A percentile compares a stretch with the other conserved stretches of the same genome.
Conservation (phyloP, 2,888 invertebrate genomes). For the Chelonus formosanus region DNA sequence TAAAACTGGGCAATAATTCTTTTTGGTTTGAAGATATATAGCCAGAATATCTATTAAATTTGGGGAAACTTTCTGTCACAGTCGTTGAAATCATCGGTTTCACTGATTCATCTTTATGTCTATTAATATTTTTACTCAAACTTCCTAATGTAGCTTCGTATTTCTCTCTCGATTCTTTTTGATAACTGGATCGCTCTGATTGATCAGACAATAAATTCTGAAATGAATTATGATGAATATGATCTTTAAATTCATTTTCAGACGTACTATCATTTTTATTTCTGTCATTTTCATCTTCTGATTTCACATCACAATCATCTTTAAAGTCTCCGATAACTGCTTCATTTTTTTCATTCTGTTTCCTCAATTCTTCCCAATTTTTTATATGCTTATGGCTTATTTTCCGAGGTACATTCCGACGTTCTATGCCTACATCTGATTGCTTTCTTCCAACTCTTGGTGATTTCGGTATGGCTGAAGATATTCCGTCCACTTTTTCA, state of each 20-base stretch:
- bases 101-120: no score
- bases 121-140: no score
- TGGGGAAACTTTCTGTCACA: no score
- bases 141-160: no score
- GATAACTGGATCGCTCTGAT: no score
- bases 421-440: conserved; percentile 41
- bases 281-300: conserved; percentile 56
- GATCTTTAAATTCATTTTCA: conserved; percentile 7
- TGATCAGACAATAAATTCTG: no score
- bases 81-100: no score
- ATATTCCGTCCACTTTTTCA: conserved; percentile 57
- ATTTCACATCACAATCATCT: conserved; percentile 45
- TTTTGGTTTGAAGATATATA: conserved; percentile 28
- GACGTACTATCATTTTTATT: conserved; percentile 7
- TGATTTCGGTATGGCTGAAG: conserved; percentile 66
- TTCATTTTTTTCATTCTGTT: conserved; percentile 60
- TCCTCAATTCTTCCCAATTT: conserved; percentile 62
- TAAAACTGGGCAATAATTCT: conserved; percentile 44
- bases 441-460: conserved; percentile 45
- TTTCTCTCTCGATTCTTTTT: no score
- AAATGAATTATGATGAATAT: no score
- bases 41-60: background rate
- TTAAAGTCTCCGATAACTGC: conserved; percentile 54
- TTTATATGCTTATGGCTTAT: conserved; percentile 63
- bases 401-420: conserved; percentile 57